phyloP scores from a whole-genome alignment of 2,888 invertebrate species.

The Xanthia icteritia region DNA sequence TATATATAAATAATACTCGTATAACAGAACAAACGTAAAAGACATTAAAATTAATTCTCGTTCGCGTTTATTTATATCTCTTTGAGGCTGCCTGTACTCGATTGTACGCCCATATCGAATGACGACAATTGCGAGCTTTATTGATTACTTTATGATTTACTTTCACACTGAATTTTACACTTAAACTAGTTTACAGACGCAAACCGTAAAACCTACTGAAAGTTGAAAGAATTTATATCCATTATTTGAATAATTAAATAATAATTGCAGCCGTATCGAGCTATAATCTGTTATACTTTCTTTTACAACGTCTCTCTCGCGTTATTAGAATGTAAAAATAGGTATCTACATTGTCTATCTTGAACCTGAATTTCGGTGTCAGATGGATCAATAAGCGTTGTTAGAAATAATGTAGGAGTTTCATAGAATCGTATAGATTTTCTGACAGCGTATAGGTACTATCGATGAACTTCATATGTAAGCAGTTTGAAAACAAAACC shows the following conservation, averaged over 20 bases:
- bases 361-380: neutral
- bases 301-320: constrained; percentile 12
- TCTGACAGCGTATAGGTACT: too few relatives aligned
- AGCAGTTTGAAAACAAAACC: too few relatives aligned
- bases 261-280: constrained; percentile 18
- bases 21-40: neutral
- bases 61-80: neutral
- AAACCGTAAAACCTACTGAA: constrained; percentile 6
- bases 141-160: constrained; percentile 52
- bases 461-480: too few relatives aligned
- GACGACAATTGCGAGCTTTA: constrained; percentile 52
- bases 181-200: constrained; percentile 17
- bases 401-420: neutral
- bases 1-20: too few relatives aligned
- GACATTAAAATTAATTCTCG: neutral
- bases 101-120: constrained; percentile 36
- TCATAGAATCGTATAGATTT: neutral
- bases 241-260: constrained; percentile 23
- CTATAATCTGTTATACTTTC: constrained; percentile 22
- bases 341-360: neutral
- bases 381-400: neutral
- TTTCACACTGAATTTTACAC: constrained; percentile 55
- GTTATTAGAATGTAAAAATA: neutral
- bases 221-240: neutral
- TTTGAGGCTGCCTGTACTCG: neutral